Evolutionary conservation across 2,888 invertebrate genomes (phyloP).

Genomic region (Erebia palarica): DNA sequence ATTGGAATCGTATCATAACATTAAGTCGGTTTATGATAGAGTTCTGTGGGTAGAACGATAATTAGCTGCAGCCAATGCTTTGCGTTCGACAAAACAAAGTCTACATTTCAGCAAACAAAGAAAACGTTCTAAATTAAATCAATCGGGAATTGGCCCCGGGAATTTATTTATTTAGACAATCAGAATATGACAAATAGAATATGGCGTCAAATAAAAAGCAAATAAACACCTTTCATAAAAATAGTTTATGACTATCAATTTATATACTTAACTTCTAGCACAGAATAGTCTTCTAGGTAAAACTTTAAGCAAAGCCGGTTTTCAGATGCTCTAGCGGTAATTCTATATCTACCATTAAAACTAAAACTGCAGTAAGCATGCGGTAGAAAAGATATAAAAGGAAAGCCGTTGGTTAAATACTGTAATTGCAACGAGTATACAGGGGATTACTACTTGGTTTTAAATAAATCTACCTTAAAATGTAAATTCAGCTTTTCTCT

Average conservation of each 20-base stretch:
- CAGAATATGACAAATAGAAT: neutral
- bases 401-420: slow-evolving; percentile 26
- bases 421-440: slow-evolving; percentile 24
- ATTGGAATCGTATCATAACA: neutral
- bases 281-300: neutral
- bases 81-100: neutral
- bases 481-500: slow-evolving; percentile 11
- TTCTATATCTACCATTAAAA: slow-evolving; percentile 21
- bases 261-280: neutral
- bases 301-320: slow-evolving; percentile 8
- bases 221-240: neutral
- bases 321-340: slow-evolving; percentile 13
- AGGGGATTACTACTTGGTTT: slow-evolving; percentile 14
- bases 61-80: neutral
- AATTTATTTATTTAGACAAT: neutral
- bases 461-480: neutral
- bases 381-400: slow-evolving; percentile 22
- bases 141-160: neutral
- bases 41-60: neutral
- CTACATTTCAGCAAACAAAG: neutral
- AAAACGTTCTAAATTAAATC: neutral
- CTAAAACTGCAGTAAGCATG: slow-evolving; percentile 24
- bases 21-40: neutral
- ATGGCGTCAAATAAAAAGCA: neutral
- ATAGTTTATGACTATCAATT: neutral